These are phyloP conservation scores for Drosophila arizonae DNA, from an alignment of 1,140 invertebrate genomes.

Conservation along the genomic window DNA sequence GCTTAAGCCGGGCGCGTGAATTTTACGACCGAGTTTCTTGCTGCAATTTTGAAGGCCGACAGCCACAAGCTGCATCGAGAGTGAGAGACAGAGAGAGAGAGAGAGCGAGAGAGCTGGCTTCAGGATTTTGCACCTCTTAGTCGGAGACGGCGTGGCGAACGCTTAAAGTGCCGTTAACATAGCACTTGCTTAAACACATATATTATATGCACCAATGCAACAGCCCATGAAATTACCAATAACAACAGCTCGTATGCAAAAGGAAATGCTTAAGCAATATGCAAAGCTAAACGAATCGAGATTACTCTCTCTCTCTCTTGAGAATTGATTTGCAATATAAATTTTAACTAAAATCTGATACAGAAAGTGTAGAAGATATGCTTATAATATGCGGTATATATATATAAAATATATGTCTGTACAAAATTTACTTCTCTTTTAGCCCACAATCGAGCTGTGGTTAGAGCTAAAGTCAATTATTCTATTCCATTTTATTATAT, in stretches of 20 bases:
- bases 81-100: not conserved
- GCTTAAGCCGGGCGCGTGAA: not conserved
- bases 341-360: too few species aligned
- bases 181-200: constrained; percentile 11
- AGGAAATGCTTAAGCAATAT: not conserved
- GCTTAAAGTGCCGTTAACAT: constrained; percentile 42
- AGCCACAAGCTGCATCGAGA: not conserved
- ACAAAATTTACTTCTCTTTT: too few species aligned
- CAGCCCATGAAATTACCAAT: constrained; percentile 10
- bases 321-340: too few species aligned
- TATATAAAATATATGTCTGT: too few species aligned
- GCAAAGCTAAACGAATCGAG: not conserved
- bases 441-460: too few species aligned
- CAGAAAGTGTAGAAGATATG: too few species aligned
- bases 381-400: too few species aligned
- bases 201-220: not conserved
- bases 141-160: not conserved
- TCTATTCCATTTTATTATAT: too few species aligned
- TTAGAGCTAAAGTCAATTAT: too few species aligned
- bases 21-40: constrained; percentile 1
- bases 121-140: constrained; percentile 24
- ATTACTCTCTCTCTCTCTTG: not conserved
- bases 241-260: not conserved
- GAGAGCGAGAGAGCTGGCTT: not conserved
- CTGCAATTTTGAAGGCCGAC: constrained; percentile 1